Conservation (phyloP, 2,797 vertebrate species). For the Rhincodon typus region DNA sequence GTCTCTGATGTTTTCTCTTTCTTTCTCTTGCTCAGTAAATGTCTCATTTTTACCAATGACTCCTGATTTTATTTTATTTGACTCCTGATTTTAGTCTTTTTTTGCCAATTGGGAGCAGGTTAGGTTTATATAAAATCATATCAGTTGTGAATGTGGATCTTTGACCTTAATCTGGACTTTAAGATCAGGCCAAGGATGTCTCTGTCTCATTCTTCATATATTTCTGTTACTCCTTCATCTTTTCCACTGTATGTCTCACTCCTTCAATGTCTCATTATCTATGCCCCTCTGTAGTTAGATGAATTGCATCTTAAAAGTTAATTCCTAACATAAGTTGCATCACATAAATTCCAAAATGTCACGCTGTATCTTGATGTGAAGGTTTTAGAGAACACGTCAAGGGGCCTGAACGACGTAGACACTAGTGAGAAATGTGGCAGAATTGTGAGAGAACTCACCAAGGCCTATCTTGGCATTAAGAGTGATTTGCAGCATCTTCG, state of each 20-base stretch:
- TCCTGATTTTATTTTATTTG: not conserved
- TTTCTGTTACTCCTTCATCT: not conserved
- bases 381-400: not conserved
- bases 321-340: not conserved
- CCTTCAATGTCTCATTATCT: not conserved
- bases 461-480: too few relatives aligned
- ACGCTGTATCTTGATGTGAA: not conserved
- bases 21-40: not conserved
- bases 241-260: not conserved
- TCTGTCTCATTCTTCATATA: not conserved
- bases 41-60: not conserved
- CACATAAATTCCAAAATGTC: not conserved
- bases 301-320: not conserved
- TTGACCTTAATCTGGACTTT: not conserved
- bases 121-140: not conserved
- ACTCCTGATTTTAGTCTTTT: not conserved
- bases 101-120: not conserved
- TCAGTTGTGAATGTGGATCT: not conserved
- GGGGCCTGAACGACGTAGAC: too few relatives aligned
- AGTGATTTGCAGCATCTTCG: too few relatives aligned
- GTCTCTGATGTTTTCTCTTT: not conserved
- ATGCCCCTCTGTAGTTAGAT: not conserved
- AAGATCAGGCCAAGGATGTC: not conserved
- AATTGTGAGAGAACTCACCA: too few relatives aligned
- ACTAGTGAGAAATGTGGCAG: too few relatives aligned